Conservation (phyloP, 2,797 vertebrate genomes). For the Bryconaethiops microstoma region DNA sequence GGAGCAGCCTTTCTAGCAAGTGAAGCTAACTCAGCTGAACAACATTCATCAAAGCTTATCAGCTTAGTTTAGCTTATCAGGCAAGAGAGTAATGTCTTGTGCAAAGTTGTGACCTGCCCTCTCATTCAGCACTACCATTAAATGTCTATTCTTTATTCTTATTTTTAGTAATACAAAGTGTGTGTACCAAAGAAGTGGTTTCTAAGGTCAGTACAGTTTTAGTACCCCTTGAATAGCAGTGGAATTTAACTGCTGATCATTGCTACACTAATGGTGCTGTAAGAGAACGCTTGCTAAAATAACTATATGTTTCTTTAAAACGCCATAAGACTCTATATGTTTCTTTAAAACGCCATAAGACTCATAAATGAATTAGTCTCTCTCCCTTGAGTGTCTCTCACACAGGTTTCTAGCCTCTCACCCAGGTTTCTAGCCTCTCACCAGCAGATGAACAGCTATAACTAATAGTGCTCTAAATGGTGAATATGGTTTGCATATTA, state of each 20-base stretch:
- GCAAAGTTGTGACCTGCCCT: not conserved
- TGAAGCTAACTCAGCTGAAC: not conserved
- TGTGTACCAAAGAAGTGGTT: not conserved
- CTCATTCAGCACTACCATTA: not conserved
- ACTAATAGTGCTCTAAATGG: not conserved
- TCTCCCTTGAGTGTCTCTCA: not conserved
- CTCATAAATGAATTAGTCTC: too few relatives aligned
- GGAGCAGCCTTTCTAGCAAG: constrained; percentile 9
- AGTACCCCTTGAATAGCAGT: not conserved
- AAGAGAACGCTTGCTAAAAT: not conserved
- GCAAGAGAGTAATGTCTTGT: not conserved
- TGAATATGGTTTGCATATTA: not conserved
- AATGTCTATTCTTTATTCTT: not conserved
- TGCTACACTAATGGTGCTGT: not conserved
- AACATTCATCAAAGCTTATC: not conserved
- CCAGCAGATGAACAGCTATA: not conserved
- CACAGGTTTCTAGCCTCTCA: not conserved
- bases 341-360: not conserved
- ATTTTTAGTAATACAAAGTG: not conserved
- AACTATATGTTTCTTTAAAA: not conserved
- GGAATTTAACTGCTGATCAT: not conserved
- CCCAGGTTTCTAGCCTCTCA: not conserved
- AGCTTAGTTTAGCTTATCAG: not conserved
- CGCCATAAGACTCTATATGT: not conserved
- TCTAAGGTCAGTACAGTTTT: not conserved